phyloP scores from a whole-genome alignment of 2,113 vertebrate genomes.

The Onychostoma macrolepis region DNA sequence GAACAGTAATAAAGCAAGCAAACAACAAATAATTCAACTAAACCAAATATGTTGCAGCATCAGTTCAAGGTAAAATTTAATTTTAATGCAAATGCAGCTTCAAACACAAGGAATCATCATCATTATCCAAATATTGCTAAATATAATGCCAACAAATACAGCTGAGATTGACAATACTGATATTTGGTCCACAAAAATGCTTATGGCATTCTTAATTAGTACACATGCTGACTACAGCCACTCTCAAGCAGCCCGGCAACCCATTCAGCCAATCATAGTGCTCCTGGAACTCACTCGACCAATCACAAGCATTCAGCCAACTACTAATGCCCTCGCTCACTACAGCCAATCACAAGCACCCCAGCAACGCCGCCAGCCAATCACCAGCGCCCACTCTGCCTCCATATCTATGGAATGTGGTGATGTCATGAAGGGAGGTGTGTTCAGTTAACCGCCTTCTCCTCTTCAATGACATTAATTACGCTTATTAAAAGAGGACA shows the following conservation, averaged over 20 bases:
- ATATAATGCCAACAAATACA: not conserved
- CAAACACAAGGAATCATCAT: not conserved
- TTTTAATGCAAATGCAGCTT: not conserved
- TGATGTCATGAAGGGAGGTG: not conserved
- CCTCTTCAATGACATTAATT: conserved; percentile 3
- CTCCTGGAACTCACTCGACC: not conserved
- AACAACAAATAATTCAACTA: not conserved
- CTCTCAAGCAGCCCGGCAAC: not conserved
- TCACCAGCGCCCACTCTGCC: not conserved
- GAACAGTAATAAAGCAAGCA: not conserved
- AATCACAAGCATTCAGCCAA: not conserved
- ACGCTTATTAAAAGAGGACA: conserved; percentile 10
- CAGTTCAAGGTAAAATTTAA: not conserved
- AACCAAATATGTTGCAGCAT: not conserved
- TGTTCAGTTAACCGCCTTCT: not conserved
- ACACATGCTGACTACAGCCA: not conserved
- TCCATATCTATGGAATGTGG: not conserved
- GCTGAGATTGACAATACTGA: not conserved
- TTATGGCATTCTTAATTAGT: not conserved
- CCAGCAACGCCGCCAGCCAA: not conserved
- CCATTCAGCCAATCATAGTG: not conserved
- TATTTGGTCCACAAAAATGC: not conserved
- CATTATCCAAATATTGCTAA: not conserved
- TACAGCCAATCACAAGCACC: not conserved
- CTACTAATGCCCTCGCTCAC: not conserved